phyloP scores from a whole-genome alignment of 2,888 invertebrate species.

The Yponomeuta malinellus region DNA sequence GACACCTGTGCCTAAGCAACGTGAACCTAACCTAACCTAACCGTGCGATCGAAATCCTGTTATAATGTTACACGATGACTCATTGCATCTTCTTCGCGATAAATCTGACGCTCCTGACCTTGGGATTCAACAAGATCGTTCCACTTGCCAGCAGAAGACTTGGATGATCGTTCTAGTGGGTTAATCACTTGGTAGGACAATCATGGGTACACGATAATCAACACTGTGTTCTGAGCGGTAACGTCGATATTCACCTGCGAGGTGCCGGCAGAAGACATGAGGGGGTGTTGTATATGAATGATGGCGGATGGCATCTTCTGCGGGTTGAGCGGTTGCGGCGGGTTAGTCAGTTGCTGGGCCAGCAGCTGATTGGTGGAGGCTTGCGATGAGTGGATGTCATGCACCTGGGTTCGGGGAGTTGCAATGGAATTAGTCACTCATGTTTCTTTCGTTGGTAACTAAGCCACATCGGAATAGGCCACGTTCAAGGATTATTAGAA shows the following conservation, averaged over 20 bases:
- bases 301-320: conserved; percentile 71
- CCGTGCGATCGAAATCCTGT: no score
- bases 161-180: neutral
- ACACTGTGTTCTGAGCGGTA: no score
- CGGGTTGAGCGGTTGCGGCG: conserved; percentile 68
- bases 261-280: conserved; percentile 61
- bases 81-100: no score
- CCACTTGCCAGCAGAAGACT: neutral
- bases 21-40: no score
- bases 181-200: no score
- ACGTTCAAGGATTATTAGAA: no score
- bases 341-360: conserved; percentile 69
- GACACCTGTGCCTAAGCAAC: no score
- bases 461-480: neutral
- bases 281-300: conserved; percentile 69
- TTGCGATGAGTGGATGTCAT: conserved; percentile 43
- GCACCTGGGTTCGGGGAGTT: conserved; percentile 26
- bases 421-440: neutral
- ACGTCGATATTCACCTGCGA: conserved; percentile 44
- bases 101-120: no score
- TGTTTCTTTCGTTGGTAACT: neutral
- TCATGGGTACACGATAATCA: no score
- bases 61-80: no score
- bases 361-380: conserved; percentile 68
- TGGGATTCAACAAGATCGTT: no score